Evolutionary conservation across 1,140 invertebrate species (phyloP).

Genomic region (Nasonia longicornis): DNA sequence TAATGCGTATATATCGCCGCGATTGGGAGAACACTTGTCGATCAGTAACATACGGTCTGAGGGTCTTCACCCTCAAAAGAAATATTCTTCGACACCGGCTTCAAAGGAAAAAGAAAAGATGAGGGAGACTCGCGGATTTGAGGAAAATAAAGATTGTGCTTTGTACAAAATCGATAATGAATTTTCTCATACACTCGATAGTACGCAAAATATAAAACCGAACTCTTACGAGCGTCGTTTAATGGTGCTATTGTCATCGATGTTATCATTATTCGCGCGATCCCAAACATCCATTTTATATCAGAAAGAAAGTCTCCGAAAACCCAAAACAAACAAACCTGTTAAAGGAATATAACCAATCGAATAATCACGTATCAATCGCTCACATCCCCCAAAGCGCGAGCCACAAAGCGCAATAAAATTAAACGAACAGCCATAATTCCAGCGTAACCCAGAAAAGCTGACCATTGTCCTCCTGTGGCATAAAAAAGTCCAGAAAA

Average conservation of each 20-base stretch:
- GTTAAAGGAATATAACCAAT: not conserved
- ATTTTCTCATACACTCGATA: too few relatives aligned
- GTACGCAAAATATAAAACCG: too few relatives aligned
- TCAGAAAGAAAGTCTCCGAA: not conserved
- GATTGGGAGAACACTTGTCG: not conserved
- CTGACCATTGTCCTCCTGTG: not conserved
- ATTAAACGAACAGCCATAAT: not conserved
- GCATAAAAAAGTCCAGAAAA: not conserved
- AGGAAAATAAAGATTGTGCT: not conserved
- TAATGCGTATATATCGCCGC: too few relatives aligned
- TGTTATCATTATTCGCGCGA: too few relatives aligned
- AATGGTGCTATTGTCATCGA: too few relatives aligned
- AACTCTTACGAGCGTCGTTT: too few relatives aligned
- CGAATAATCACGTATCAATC: not conserved
- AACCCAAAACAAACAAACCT: not conserved
- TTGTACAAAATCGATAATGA: not conserved
- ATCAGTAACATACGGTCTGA: not conserved
- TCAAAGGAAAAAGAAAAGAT: not conserved
- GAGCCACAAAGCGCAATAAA: not conserved
- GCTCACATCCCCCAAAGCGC: not conserved
- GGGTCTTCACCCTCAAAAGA: constrained; percentile 3
- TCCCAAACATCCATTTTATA: too few relatives aligned
- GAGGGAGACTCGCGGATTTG: not conserved
- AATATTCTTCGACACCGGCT: not conserved
- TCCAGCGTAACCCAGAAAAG: not conserved